Evolutionary conservation across 2,113 vertebrate genomes (phyloP).

Genomic region (Setophaga coronata): DNA sequence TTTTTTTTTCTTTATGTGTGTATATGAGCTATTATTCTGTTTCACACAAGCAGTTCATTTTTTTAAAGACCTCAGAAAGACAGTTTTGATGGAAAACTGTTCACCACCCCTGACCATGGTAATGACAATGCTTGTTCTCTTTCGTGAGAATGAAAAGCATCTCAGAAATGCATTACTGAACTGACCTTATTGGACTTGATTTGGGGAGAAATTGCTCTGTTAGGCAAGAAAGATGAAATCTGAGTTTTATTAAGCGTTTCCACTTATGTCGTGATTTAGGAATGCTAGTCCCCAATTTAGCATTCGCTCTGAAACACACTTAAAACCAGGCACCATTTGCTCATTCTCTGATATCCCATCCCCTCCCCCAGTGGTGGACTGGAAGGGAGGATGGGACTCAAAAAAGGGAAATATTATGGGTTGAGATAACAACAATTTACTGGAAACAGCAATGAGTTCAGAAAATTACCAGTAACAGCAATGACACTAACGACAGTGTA

Average conservation of each 20-base stretch:
- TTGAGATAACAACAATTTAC: neutral
- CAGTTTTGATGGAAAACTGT: neutral
- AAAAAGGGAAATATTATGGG: neutral
- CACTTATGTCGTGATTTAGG: neutral
- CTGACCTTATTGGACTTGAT: neutral
- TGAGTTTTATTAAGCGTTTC: neutral
- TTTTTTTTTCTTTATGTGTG: fast-evolving
- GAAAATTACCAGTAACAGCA: neutral
- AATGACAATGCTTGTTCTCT: neutral
- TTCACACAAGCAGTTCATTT: neutral
- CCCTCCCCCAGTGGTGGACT: neutral
- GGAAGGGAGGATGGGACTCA: neutral
- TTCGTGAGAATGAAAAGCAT: neutral
- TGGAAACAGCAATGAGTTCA: neutral
- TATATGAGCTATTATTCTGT: neutral
- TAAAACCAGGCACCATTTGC: neutral
- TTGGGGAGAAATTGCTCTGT: neutral
- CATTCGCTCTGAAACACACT: neutral
- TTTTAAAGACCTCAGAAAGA: neutral
- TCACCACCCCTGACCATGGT: neutral
- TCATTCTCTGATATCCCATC: fast-evolving
- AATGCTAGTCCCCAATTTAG: neutral
- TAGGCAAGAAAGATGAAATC: neutral
- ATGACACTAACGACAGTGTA: neutral
- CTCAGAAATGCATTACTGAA: neutral